Evolutionary conservation across 2,888 invertebrate species (phyloP).

Genomic region (Esperia sulphurella): DNA sequence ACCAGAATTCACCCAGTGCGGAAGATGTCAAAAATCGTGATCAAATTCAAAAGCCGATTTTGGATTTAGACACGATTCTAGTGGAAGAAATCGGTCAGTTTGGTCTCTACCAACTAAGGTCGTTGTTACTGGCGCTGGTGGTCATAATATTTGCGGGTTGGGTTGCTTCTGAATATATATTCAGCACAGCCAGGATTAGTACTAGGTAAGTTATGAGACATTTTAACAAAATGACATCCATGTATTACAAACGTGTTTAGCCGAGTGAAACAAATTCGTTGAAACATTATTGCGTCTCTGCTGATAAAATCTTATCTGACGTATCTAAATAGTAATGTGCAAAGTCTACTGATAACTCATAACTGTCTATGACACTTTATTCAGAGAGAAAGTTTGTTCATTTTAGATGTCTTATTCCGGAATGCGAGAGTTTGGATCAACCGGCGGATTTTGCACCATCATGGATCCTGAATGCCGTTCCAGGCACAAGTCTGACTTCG

Average conservation of each 20-base stretch:
- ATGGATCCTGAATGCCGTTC: slow-evolving; percentile 49
- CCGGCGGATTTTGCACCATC: slow-evolving; percentile 29
- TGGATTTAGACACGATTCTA: slow-evolving; percentile 5
- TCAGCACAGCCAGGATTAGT: slow-evolving; percentile 3
- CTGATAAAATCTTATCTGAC: not conserved
- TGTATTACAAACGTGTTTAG: not conserved
- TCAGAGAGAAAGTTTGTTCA: not conserved
- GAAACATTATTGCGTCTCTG: not conserved
- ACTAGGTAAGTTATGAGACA: slow-evolving; percentile 2
- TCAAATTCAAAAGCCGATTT: not conserved
- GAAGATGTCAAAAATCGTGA: not conserved
- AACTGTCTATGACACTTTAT: not conserved
- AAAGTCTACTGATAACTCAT: not conserved
- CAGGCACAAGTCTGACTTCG: slow-evolving; percentile 21
- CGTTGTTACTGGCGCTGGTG: not conserved
- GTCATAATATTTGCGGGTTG: slow-evolving; percentile 5
- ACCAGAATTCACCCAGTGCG: not conserved
- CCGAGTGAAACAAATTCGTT: not conserved
- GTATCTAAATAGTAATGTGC: not conserved
- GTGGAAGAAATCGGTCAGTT: slow-evolving; percentile 8
- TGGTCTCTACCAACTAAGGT: slow-evolving; percentile 4
- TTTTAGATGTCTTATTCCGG: slow-evolving; percentile 51
- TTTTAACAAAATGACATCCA: not conserved
- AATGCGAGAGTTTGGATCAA: slow-evolving; percentile 42
- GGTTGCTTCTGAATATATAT: slow-evolving; percentile 6